Evolutionary conservation across 2,113 vertebrate species (phyloP), one percentile per base, ranked within the genome.

Genomic region (Meriones unguiculatus): DNA sequence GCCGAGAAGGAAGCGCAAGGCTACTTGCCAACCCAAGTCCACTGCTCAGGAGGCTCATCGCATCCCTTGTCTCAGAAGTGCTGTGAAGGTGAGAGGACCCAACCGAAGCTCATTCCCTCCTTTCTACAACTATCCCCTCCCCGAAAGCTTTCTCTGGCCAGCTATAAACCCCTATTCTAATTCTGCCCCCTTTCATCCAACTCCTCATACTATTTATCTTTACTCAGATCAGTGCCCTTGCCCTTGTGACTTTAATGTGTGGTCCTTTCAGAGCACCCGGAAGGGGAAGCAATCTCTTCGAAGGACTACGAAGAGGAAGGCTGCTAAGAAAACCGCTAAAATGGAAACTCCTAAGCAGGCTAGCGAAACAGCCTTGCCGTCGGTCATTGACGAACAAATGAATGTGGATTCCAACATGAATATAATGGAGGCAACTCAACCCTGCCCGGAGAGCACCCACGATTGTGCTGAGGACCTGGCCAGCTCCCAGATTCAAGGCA

Each of bases 401-500:
- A 14, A 52, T 54, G 64, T 50, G 9, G 22, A 22, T 65, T 9
- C 2, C 2, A 32, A 13, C 15, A 12, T 14, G 10, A 9, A 12
- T 0, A 7, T 1, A 35, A 2, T 30, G 22, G 46, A n/a, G 12
- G 28, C 41, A 7, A 38, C 4, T 25, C 32, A 24, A 9, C 10
- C 0, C 0, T 18, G 5, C 30, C 7, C 35, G 9, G 18, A 70
- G 22, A 54, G 6, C 11, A 1, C 6, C 0, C 7, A 0, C 11
- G 0, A 2, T 57, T 22, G 0, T n/a, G 8, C 4, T 54, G 12
- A 72, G 22, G 11, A 38, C 11, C 6, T 5, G 50, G 35, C 20
- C 32, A 72, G 18, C 18, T 52, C 15, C 10, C 3, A 69, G 46
- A 6, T 28, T 62, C 57, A 38, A 15, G 9, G 8, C 28, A 32